Percentiles rank a stretch among this genome's conserved stretches.
These are phyloP conservation scores for Cossypha heuglini DNA, from an alignment of 2,797 vertebrate species.

Conservation along the genomic window DNA sequence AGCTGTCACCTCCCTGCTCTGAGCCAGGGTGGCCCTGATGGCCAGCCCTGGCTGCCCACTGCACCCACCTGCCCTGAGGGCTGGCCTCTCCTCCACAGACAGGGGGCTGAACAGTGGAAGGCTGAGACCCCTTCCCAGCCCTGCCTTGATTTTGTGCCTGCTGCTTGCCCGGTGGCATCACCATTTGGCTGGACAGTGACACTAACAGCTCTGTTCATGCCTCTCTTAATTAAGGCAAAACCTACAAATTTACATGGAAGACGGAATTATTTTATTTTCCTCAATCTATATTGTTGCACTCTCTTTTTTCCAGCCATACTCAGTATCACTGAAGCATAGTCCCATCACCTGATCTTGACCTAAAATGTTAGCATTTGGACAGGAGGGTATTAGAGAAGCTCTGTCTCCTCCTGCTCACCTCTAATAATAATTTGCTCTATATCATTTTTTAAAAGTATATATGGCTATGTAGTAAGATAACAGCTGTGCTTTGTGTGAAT, in stretches of 20 bases:
- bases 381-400: not conserved
- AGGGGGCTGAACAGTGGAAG: fast-evolving
- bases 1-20: not conserved
- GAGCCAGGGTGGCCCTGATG: not conserved
- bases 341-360: not conserved
- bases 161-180: not conserved
- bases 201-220: fast-evolving
- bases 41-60: not conserved
- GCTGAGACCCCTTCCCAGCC: not conserved
- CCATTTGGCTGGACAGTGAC: not conserved
- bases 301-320: not conserved
- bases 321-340: not conserved
- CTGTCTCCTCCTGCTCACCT: not conserved
- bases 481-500: not conserved
- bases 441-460: not conserved
- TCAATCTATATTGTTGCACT: fast-evolving
- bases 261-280: not conserved
- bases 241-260: not conserved
- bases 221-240: not conserved
- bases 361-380: not conserved
- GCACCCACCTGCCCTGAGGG: not conserved
- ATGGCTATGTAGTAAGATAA: not conserved
- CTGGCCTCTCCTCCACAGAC: not conserved
- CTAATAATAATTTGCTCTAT: not conserved
- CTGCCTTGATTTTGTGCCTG: not conserved